Base-by-base conservation (phyloP, 2,113 vertebrate genomes). In the Nannobrachium achirus region DNA sequence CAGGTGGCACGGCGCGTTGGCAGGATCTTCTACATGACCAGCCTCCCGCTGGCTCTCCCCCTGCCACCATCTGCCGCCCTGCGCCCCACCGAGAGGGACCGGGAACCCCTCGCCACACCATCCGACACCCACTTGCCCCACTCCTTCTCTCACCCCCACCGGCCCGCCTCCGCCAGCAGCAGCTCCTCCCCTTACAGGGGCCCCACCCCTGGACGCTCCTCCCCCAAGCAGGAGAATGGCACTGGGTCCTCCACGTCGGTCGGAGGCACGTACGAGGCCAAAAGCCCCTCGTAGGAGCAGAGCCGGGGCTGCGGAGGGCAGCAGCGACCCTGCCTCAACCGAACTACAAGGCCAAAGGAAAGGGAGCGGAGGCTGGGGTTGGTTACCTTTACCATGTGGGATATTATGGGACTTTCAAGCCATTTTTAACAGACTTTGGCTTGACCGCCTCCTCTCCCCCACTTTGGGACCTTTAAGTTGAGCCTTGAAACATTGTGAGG, bases 1-100 rank as follows among this genome's bases (percentile, higher is more conserved):
- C 75, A 98, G 97, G 97, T 98, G 3, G 97, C 97, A 56, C 94
- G 94, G 51, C 90, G 96, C 0, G 92, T 98, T 66, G 97, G 97
- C 84, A 89, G 96, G 19, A 93, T 98, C 42, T 93, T 98, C 82
- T 99, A 94, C 88, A 95, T 98, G 97, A 96, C 95, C 2, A 96
- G 96, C 18, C 94, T 98, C 76, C 97, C 97, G 0, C 79, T 98
- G 93, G 93, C 95, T 0, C 91, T 98, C 86, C 96, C 97, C 0
- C 92, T 98, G 72, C 95, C 95, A n/a, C 94, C 95, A 7, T 93
- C 95, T 0, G 91, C 86, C 0, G 82, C 75, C 1, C 78, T 95
- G 14, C 91, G 90, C 55, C 88, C 93, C 1, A 75, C 88, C 0
- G 94, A 96, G 4, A 89, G 94, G 16, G 93, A 92, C 45, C 86